A percentile compares a stretch with the other conserved stretches of the same genome.
phyloP scores from a whole-genome alignment of 2,113 vertebrate species.

The cat (Felis catus) region F.catus_Fca126_mat1.0 CM031423.1:47729001-47729500 shows the following conservation, averaged over 20 bases:
- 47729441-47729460: conserved; percentile 86
- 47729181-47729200: conserved; percentile 85
- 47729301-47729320: conserved; percentile 87
- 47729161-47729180: conserved; percentile 78
- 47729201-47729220: conserved; percentile 84
- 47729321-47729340: conserved; percentile 86
- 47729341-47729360: conserved; percentile 86
- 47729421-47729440: conserved; percentile 88
- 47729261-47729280: conserved; percentile 89
- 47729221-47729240: conserved; percentile 88
- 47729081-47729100: conserved; percentile 75
- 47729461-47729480: conserved; percentile 87
- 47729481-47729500: conserved; percentile 79
- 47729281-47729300: conserved; percentile 89
- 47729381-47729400: conserved; percentile 78
- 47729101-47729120: conserved; percentile 70
- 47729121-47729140: conserved; percentile 78
- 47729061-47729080: conserved; percentile 68
- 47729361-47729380: conserved; percentile 76
- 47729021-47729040: not conserved
- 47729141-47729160: conserved; percentile 46
- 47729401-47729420: conserved; percentile 85
- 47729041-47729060: not conserved
- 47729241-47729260: conserved; percentile 86
- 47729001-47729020: not conserved